Evolutionary conservation across 2,888 invertebrate species (phyloP), one percentile per base, ranked within the genome.

Genomic region (Eupithecia dodoneata): DNA sequence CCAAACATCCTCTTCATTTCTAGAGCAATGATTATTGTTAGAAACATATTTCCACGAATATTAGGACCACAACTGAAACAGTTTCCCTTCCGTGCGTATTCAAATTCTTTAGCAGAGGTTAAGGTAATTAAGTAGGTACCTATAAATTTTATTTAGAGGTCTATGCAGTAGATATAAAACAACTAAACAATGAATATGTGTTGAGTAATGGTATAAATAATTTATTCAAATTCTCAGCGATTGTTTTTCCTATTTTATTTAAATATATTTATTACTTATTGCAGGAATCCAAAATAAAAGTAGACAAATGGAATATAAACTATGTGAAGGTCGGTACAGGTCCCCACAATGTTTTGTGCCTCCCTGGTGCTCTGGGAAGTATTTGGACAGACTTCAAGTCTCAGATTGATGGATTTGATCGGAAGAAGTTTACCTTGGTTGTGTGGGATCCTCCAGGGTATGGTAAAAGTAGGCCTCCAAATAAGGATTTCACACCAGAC

Each of bases 371-470:
- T 0, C 88, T 98, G 49, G 98, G 98, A 2, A 96, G 97, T 0
- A 96, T 97, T 73, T 97, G 97, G 97, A 97, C 97, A 0, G 98
- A 98, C 89, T 98, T 98, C 86, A 96, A 96, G 81, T 97, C 97
- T 0, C 98, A 98, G 91, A 94, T 98, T 10, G 96, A 97, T 83
- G 95, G 96, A 76, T 91, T 98, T 52, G 93, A 97, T 87, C 91
- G 89, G 79, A 91, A 95, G 3, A 96, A 96, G 85, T 96, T 97
- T 81, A 97, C 96, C 1, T 81, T 97, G 45, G 90, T 97, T 10
- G 97, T 96, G 0, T 98, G 97, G 97, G 98, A 99, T 91, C 98
- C 98, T 0, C 97, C 98, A 0, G 98, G 98, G 0, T 98, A 98
- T 92, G 98, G 98, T 0, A 96, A 96, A 79, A 98, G 98, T 78